Evolutionary conservation across 2,113 vertebrate genomes (phyloP), one percentile per base, ranked within the genome.

Genomic region (Pardalotus punctatus): DNA sequence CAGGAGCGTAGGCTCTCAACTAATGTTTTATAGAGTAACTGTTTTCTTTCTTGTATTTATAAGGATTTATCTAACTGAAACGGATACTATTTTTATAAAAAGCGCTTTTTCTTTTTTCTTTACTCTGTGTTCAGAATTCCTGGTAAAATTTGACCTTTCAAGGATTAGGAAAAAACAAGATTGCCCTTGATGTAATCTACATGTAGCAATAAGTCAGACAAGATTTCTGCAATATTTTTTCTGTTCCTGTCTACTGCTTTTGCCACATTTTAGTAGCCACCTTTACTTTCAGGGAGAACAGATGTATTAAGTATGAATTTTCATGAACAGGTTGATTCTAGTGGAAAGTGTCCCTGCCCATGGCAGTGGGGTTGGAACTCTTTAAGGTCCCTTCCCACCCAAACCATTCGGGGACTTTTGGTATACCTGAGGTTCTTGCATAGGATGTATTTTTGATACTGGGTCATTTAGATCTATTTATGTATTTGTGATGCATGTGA

Each of bases 21-120:
- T 96, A 90, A 76, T 95, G 73, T 96, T 66, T 95, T 93, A 70
- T 86, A 95, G 80, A 78, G 29, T 83, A 94, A 74, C 86, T 89
- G 50, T 86, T 95, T 86, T 91, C 81, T 71, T 86, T 96, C 93
- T 61, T 96, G 91, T 97, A 94, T 97, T 98, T 98, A 82, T 98
- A 97, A 97, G 53, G 64, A 95, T 96, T 98, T 98, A 83, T 94
- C 85, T 81, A 94, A 86, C 79, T 91, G 79, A 95, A 96, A 97
- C 96, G 81, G 80, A 95, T 89, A 87, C 85, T 97, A 97, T 98
- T 98, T 98, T 98, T 98, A 70, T 98, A 98, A 95, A 81, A 61
- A 22, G 13, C 53, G 47, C 17, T 76, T 67, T 42, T 62, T 31
- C 67, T 29, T 62, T 88, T 92, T 76, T 42, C 70, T 96, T 64